A percentile compares a stretch with the other conserved stretches of the same genome.
These are phyloP conservation scores for Dissostichus mawsoni DNA, from an alignment of 2,113 vertebrate species.

Conservation along the genomic window DNA sequence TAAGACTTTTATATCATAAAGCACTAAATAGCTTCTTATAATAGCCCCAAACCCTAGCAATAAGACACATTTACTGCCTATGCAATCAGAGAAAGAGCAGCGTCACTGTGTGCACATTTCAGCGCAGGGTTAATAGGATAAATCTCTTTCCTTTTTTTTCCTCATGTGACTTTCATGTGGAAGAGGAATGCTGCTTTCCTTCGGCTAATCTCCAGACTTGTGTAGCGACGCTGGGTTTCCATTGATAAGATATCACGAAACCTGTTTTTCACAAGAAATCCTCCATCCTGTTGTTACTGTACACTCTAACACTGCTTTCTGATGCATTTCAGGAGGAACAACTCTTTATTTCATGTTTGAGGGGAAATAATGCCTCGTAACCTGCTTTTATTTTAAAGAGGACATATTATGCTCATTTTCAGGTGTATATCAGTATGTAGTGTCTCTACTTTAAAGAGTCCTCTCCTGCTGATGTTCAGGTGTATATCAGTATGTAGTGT, in stretches of 20 bases:
- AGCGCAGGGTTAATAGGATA: slow-evolving; percentile 36
- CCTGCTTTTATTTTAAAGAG: too few relatives aligned
- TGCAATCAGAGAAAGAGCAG: not conserved
- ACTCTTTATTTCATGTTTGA: not conserved
- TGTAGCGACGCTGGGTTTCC: slow-evolving; percentile 21
- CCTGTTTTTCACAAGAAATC: not conserved
- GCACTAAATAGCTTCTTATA: too few relatives aligned
- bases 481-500: too few relatives aligned
- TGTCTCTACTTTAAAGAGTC: too few relatives aligned
- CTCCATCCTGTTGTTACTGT: not conserved
- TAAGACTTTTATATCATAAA: not conserved
- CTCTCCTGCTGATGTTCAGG: too few relatives aligned
- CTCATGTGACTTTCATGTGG: slow-evolving; percentile 52
- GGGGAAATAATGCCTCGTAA: not conserved
- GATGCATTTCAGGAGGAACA: not conserved
- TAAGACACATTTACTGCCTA: not conserved
- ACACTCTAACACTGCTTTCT: not conserved
- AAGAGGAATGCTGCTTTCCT: slow-evolving; percentile 38
- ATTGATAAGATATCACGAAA: not conserved
- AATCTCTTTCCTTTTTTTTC: slow-evolving; percentile 8
- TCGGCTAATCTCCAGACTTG: slow-evolving; percentile 33
- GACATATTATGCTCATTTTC: too few relatives aligned
- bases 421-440: too few relatives aligned
- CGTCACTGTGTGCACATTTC: not conserved
- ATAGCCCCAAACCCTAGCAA: not conserved